Evolutionary conservation across 2,888 invertebrate genomes (phyloP), one percentile per base, ranked within the genome.

Genomic region (Zygogramma bicolorata): DNA sequence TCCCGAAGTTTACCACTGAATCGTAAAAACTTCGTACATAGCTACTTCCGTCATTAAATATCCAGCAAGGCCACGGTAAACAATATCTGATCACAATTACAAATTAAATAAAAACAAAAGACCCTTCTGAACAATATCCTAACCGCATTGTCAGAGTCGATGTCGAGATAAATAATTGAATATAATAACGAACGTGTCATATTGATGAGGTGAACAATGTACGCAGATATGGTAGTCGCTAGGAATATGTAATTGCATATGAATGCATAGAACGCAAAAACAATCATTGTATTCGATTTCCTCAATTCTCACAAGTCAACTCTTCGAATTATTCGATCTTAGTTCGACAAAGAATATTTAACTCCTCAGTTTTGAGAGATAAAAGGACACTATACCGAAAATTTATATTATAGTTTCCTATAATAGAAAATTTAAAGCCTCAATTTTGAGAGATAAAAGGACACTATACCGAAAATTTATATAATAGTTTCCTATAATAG

Each of bases 21-120:
- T 18, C 8, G 18, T 18, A 46, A 10, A 46, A 46, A 46, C 18
- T 20, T 15, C 7, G 20, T 20, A 46, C 18, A 13, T 46, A 46
- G 18, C 8, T 20, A 46, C 46, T 18, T 46, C 46, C 20, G 46
- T 20, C 8, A 20, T 7, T 46, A 46, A 4, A 46, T 10, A 53
- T 13, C 1, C 27, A 53, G 7, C 25, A 53, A 53, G 53, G 53
- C 25, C 25, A 22, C 53, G n/a, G 38, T n/a, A 38, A 53, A 53
- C 25, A 25, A 25, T 27, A 53, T 53, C 53, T 27, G 53, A 53
- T 53, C 15, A 53, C 53, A 53, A 53, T 53, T 25, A 25, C 53
- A 53, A 53, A 25, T 46, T 10, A 13, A 53, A 53, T 53, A 25
- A 15, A 53, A 53, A 53, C 53, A 53, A 53, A 53, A 53, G 53